These are phyloP conservation scores for Onychorhynchus coronatus DNA, from an alignment of 2,113 vertebrate genomes.

Conservation along the genomic window DNA sequence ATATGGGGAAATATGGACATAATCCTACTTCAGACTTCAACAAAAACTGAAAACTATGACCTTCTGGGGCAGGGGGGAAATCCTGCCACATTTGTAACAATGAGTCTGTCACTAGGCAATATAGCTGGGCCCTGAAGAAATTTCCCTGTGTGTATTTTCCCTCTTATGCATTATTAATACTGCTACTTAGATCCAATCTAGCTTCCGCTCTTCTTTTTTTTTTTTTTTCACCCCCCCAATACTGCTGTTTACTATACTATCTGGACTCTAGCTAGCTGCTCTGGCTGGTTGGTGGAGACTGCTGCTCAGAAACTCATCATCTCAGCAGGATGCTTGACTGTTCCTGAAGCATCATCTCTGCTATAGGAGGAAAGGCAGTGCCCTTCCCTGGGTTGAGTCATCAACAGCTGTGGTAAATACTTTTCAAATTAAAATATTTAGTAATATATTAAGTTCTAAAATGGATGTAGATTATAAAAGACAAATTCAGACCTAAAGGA, in stretches of 20 bases:
- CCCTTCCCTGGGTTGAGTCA: background rate
- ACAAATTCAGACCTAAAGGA: background rate
- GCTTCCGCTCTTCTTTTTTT: background rate
- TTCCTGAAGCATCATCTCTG: background rate
- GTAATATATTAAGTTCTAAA: background rate
- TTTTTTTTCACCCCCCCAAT: background rate
- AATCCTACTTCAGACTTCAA: background rate
- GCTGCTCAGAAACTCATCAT: background rate
- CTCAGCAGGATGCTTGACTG: background rate
- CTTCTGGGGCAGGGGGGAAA: background rate
- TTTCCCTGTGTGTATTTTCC: background rate
- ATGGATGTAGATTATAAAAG: background rate
- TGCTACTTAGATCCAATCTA: background rate
- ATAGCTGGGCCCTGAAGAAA: background rate
- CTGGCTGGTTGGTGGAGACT: constrained; percentile 41
- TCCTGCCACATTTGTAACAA: background rate
- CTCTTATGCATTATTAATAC: constrained; percentile 25
- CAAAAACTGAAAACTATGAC: background rate
- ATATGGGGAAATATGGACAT: background rate
- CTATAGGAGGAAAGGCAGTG: background rate
- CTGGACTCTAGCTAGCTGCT: constrained; percentile 11
- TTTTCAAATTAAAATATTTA: background rate
- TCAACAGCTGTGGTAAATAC: background rate
- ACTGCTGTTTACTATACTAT: constrained; percentile 31
- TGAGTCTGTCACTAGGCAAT: background rate